These are phyloP conservation scores for Lycia hirtaria DNA, from an alignment of 2,888 invertebrate species.

Conservation along the genomic window DNA sequence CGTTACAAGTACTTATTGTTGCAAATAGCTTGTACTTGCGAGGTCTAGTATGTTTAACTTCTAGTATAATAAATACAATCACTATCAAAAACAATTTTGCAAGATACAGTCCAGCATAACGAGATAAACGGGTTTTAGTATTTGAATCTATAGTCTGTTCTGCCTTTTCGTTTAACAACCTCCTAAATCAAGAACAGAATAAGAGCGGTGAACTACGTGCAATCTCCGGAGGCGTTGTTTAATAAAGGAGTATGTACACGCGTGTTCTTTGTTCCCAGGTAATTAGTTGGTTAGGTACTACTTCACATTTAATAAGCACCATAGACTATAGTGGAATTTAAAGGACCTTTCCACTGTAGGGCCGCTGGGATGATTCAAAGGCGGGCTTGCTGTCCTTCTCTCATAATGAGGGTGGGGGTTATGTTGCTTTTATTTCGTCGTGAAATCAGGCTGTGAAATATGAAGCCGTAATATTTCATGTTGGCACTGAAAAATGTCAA, in stretches of 20 bases:
- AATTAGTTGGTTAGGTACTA: conserved; percentile 50
- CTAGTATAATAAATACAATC: too few species aligned
- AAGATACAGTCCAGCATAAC: too few species aligned
- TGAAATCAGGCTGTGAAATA: conserved; percentile 32
- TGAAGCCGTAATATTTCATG: conserved; percentile 25
- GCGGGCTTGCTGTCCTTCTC: conserved; percentile 45
- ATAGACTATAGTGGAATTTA: conserved; percentile 60
- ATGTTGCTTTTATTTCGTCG: conserved; percentile 33
- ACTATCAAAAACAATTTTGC: too few species aligned
- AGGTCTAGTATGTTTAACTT: too few species aligned
- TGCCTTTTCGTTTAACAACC: conserved; percentile 34
- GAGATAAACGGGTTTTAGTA: too few species aligned
- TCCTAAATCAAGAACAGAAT: conserved; percentile 44
- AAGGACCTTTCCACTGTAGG: conserved; percentile 48
- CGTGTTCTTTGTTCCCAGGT: conserved; percentile 55
- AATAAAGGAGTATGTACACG: conserved; percentile 50
- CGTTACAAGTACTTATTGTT: too few species aligned
- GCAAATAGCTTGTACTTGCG: too few species aligned
- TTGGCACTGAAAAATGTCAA: conserved; percentile 21
- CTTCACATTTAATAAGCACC: conserved; percentile 66
- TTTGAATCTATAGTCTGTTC: conserved; percentile 18
- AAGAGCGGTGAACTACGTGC: conserved; percentile 49
- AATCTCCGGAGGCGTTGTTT: conserved; percentile 49
- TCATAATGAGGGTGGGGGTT: conserved; percentile 45
- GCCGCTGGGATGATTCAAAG: conserved; percentile 45